A percentile compares a stretch with the other conserved stretches of the same genome.
These are phyloP conservation scores for Thamnophis elegans DNA, from an alignment of 2,797 vertebrate species.

Conservation along the genomic window DNA sequence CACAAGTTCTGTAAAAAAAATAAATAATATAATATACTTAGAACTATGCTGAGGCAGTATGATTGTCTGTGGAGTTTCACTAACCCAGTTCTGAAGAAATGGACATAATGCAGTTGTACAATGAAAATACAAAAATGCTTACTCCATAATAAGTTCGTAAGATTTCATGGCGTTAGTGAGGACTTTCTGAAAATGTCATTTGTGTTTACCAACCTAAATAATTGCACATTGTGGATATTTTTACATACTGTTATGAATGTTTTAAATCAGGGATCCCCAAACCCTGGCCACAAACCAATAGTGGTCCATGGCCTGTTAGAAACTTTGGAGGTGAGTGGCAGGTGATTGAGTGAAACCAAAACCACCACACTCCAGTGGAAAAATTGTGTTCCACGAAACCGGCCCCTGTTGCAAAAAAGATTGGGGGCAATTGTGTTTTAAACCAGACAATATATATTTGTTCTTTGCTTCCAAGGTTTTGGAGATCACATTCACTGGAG, in stretches of 20 bases:
- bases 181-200: not conserved
- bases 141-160: not conserved
- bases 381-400: not conserved
- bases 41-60: not conserved
- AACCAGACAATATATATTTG: slow-evolving; percentile 37
- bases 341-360: not conserved
- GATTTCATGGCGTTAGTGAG: not conserved
- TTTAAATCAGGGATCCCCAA: slow-evolving; percentile 16
- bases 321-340: too few relatives aligned
- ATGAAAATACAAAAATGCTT: not conserved
- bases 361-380: not conserved
- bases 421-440: not conserved
- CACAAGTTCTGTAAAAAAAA: not conserved
- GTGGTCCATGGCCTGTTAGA: not conserved
- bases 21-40: not conserved
- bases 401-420: not conserved
- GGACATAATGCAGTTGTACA: not conserved
- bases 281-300: not conserved
- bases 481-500: slow-evolving; percentile 97
- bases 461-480: slow-evolving; percentile 80
- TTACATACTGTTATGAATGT: not conserved
- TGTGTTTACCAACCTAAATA: not conserved
- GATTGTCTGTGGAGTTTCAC: not conserved
- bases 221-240: slow-evolving; percentile 1
- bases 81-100: not conserved